Percentiles rank a stretch among this genome's conserved stretches.
Conservation (phyloP, 2,888 invertebrate species). For the Crioceris asparagi region DNA sequence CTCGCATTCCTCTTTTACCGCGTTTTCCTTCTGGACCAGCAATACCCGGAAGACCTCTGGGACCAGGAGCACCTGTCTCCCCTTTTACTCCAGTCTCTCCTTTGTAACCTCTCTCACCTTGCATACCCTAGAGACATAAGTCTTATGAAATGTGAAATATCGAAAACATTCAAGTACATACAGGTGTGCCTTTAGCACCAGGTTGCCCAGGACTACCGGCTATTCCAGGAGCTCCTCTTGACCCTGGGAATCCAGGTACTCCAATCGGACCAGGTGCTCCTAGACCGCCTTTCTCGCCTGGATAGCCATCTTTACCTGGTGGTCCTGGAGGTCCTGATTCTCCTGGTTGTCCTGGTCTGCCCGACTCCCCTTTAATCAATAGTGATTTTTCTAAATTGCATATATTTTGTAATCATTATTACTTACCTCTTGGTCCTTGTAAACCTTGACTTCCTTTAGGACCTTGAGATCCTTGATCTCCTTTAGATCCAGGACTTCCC, state of each 20-base stretch:
- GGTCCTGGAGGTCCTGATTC: constrained; percentile 64
- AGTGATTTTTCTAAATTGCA: not conserved
- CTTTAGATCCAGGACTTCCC: constrained; percentile 70
- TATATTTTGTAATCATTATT: constrained; percentile 3
- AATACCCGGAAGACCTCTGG: constrained; percentile 64
- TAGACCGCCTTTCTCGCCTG: constrained; percentile 68
- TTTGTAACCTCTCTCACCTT: constrained; percentile 71
- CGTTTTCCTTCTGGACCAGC: constrained; percentile 71
- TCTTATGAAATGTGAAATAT: not conserved
- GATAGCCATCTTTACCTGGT: constrained; percentile 69
- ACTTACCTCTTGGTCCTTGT: constrained; percentile 60
- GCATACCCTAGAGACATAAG: constrained; percentile 47
- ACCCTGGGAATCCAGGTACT: constrained; percentile 73
- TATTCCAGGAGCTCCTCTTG: constrained; percentile 64
- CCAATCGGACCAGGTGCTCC: constrained; percentile 65
- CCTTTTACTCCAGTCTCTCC: constrained; percentile 71
- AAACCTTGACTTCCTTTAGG: constrained; percentile 73
- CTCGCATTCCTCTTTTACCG: constrained; percentile 67
- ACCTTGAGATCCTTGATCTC: constrained; percentile 63
- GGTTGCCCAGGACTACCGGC: constrained; percentile 62
- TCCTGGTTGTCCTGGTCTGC: constrained; percentile 66
- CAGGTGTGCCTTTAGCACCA: constrained; percentile 66
- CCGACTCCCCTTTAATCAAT: constrained; percentile 45
- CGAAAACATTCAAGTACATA: constrained; percentile 28
- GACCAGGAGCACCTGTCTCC: constrained; percentile 60